Percentiles rank a stretch among this genome's conserved stretches.
Conservation (phyloP, 2,797 vertebrate species). For the Anabacerthia variegaticeps region DNA sequence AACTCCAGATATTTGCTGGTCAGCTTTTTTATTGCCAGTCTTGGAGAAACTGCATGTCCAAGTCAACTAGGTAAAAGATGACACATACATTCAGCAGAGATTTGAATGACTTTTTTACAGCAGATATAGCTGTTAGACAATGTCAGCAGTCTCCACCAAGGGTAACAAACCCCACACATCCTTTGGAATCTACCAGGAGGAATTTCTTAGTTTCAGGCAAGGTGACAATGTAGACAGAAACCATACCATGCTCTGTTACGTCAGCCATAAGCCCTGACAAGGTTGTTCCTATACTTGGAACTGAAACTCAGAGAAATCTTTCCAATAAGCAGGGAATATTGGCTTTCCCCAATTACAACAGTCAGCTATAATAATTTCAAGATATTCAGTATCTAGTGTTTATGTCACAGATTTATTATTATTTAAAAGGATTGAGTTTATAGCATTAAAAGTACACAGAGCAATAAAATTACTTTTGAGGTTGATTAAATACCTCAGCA, state of each 20-base stretch:
- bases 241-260: not conserved
- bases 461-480: conserved; percentile 3
- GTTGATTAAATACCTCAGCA: not conserved
- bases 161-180: not conserved
- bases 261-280: not conserved
- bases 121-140: not conserved
- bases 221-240: not conserved
- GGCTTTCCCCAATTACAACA: not conserved
- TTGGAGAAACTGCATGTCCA: not conserved
- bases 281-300: not conserved
- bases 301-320: not conserved
- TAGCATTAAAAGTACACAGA: not conserved
- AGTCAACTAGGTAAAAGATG: not conserved
- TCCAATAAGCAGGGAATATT: not conserved
- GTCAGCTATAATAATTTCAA: not conserved
- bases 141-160: accelerated
- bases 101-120: not conserved
- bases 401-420: not conserved
- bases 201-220: not conserved
- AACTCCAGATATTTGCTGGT: not conserved
- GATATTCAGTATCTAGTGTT: not conserved
- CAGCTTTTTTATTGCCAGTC: not conserved
- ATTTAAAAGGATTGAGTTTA: not conserved
- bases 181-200: not conserved
- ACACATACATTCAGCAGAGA: not conserved